Base-by-base conservation (phyloP, 2,888 invertebrate species). In the Dryomyza anilis region DNA sequence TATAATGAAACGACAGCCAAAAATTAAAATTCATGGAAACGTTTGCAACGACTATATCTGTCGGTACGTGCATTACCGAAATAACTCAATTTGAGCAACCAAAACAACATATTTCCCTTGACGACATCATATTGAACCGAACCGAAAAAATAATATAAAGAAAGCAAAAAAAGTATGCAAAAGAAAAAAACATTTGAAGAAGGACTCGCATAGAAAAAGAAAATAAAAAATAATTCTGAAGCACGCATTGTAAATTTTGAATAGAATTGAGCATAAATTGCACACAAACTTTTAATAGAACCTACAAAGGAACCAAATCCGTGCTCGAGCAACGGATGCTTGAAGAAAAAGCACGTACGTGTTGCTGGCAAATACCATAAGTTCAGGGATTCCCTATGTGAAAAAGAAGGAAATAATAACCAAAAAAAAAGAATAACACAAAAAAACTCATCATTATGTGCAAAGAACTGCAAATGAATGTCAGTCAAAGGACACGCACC, bases 401-500 rank as follows among this genome's bases (percentile, higher is more conserved):
- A 23, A 45, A n/a, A 39, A 4, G 19, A 46, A 57, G 19, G 19
- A 4, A 43, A 16, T 1, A 43, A 2, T 6, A n/a, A 39, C n/a
- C 4, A 43, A 43, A 43, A 43, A 43, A 16, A 16, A 6, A 16
- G 1, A 16, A 43, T 16, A 43, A 43, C n/a, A 43, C 8, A 6
- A 19, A 45, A 21, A 39, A 60, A 36, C 65, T 56, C 65, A 64
- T 64, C 55, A 65, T 65, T 65, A 65, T 60, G 65, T 60, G 56
- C 45, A 36, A 46, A 27, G 48, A 46, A 60, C 48, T 56, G 60
- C 65, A 65, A 65, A 60, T 60, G 60, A 56, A 65, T 53, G 60
- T 60, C 65, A 65, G 65, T 65, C 56, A 61, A 50, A 60, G 60
- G 48, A 60, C 60, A 61, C 29, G 48, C 65, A 55, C 45, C 27